Evolutionary conservation across 1,140 invertebrate genomes (phyloP), one percentile per base, ranked within the genome.

Genomic region (Musca vetustissima): DNA sequence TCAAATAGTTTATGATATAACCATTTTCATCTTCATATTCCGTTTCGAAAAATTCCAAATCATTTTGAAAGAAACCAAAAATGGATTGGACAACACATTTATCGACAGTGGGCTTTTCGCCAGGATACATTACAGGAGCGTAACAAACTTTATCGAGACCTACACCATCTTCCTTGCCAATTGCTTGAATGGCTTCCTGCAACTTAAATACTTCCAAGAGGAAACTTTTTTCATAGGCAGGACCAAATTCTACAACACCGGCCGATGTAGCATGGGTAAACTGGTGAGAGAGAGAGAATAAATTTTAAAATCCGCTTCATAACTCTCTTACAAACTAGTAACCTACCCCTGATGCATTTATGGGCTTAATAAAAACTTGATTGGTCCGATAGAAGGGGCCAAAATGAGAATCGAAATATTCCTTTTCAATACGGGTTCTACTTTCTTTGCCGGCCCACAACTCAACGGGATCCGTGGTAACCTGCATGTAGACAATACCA

Each of bases 341-440:
- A 75, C 78, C 73, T 71, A 84, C 83, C 15, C 73, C 68, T 0
- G 49, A 67, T 64, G 74, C 68, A 17, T 79, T 75, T 8, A 72
- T 66, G 6, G 81, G 76, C 73, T 83, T 83, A 13, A 81, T 59
- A 28, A 95, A 97, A 47, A 98, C 81, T 84, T 97, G 95, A 76
- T 96, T 90, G 7, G 90, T 91, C 68, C 96, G 87, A 83, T 96
- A 97, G 82, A 98, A 98, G n/a, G 95, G 95, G 17, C 89, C 85
- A 76, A 96, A 96, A 72, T 90, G 87, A 14, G 84, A 84, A 72
- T 97, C 93, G 75, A 92, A 97, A 77, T 91, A 96, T 61, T 94
- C 84, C 74, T 94, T 92, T 76, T 98, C 91, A 43, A 87, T 74
- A 67, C 95, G 85, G 24, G 93, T 91, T 73, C 86, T 82, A 73